Percentiles rank a stretch among this genome's conserved stretches.
Evolutionary conservation across 2,888 invertebrate species (phyloP).

Genomic region (Catocala nupta): DNA sequence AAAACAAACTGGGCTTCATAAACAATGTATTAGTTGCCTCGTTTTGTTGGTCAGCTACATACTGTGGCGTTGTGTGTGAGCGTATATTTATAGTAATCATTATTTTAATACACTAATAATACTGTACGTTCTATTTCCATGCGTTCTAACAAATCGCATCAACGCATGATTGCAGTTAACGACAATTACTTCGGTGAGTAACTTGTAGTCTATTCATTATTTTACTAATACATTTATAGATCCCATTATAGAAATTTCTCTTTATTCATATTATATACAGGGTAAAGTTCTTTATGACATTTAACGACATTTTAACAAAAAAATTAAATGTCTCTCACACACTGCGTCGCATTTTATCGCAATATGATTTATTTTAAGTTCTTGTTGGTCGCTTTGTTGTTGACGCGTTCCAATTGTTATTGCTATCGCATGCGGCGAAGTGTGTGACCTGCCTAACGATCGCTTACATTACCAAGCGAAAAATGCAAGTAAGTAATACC

Average conservation of each 20-base stretch:
- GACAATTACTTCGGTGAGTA: slow-evolving; percentile 99
- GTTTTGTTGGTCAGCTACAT: background rate
- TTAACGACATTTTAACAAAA: background rate
- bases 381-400: slow-evolving; percentile 22
- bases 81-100: slow-evolving; percentile 28
- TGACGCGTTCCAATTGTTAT: slow-evolving; percentile 42
- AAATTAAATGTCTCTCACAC: slow-evolving; percentile 37
- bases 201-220: slow-evolving; percentile 48
- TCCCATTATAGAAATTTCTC: background rate
- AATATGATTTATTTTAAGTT: slow-evolving; percentile 23
- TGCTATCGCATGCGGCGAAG: slow-evolving; percentile 54
- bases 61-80: slow-evolving; percentile 56
- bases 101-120: slow-evolving; percentile 62
- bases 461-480: slow-evolving; percentile 43
- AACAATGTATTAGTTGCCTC: too few relatives aligned
- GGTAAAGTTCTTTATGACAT: background rate
- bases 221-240: slow-evolving; percentile 19
- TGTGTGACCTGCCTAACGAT: slow-evolving; percentile 50
- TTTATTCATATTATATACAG: background rate
- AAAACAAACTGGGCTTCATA: too few relatives aligned
- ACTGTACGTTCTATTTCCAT: slow-evolving; percentile 78
- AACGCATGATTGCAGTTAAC: slow-evolving; percentile 92
- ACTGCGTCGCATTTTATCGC: slow-evolving; percentile 47
- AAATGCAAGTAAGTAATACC: slow-evolving; percentile 46
- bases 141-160: slow-evolving; percentile 82